These are phyloP conservation scores for Drosophila histrio DNA, from an alignment of 2,888 invertebrate species.

Conservation along the genomic window DNA sequence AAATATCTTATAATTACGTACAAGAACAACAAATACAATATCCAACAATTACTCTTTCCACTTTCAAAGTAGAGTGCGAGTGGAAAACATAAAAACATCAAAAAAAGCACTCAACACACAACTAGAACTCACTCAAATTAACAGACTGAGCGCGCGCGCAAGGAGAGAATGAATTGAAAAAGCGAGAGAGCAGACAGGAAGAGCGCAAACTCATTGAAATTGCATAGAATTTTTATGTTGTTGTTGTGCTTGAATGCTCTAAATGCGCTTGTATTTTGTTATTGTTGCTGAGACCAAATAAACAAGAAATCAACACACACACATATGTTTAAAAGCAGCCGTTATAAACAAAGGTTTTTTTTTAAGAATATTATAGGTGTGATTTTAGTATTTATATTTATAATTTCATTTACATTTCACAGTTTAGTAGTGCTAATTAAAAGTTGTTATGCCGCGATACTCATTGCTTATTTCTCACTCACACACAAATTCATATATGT, in stretches of 20 bases:
- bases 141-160: constrained; percentile 32
- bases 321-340: not conserved
- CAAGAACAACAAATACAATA: constrained; percentile 5
- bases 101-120: constrained; percentile 23
- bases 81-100: constrained; percentile 28
- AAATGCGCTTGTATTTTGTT: constrained; percentile 41
- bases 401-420: constrained; percentile 24
- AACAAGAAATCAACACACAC: constrained; percentile 10
- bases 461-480: constrained; percentile 20
- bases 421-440: constrained; percentile 50
- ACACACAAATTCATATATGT: constrained; percentile 11
- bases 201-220: constrained; percentile 67
- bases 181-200: constrained; percentile 9
- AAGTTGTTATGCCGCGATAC: constrained; percentile 32
- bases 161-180: constrained; percentile 6
- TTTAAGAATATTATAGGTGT: constrained; percentile 2
- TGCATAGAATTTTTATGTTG: constrained; percentile 52
- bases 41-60: not conserved
- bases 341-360: constrained; percentile 40
- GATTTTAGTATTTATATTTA: constrained; percentile 16
- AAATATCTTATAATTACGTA: constrained; percentile 11
- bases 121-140: constrained; percentile 36
- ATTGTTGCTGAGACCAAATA: constrained; percentile 40
- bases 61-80: not conserved
- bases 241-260: constrained; percentile 19